Conservation (phyloP, 2,797 vertebrate species). For the Micropoecilia bifurca region DNA sequence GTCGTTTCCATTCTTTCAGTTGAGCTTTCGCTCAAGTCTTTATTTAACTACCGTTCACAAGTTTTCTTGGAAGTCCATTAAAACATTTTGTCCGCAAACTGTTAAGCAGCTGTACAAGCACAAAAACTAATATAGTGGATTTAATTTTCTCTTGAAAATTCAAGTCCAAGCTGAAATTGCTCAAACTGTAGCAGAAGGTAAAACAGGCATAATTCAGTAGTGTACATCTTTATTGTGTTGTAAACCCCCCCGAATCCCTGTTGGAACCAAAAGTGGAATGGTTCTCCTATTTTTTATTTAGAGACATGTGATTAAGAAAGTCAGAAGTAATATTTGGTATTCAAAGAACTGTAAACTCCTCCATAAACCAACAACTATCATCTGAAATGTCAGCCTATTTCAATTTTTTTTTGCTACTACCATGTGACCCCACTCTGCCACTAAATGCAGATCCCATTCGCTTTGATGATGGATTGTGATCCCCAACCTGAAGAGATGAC, state of each 20-base stretch:
- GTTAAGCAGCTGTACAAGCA: neutral
- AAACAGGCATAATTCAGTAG: neutral
- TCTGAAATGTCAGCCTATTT: conserved; percentile 50
- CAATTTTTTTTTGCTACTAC: neutral
- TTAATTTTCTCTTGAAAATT: neutral
- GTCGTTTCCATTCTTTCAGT: neutral
- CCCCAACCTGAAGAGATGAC: conserved; percentile 55
- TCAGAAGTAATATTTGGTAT: neutral
- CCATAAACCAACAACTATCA: conserved; percentile 27
- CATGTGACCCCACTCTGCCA: conserved; percentile 28
- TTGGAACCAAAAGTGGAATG: neutral
- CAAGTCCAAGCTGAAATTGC: neutral
- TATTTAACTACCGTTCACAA: neutral
- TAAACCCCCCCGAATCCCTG: neutral
- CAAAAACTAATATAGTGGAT: neutral
- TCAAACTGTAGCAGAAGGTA: neutral
- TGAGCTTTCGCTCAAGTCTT: neutral
- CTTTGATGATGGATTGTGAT: conserved; percentile 59
- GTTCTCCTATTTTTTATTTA: neutral
- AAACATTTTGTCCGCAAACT: neutral
- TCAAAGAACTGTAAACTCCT: neutral
- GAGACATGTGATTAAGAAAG: neutral
- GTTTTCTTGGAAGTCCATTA: neutral
- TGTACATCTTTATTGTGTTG: neutral
- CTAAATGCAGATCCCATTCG: conserved; percentile 34